Base-by-base conservation (phyloP, 2,888 invertebrate species). In the Plebejus argus region DNA sequence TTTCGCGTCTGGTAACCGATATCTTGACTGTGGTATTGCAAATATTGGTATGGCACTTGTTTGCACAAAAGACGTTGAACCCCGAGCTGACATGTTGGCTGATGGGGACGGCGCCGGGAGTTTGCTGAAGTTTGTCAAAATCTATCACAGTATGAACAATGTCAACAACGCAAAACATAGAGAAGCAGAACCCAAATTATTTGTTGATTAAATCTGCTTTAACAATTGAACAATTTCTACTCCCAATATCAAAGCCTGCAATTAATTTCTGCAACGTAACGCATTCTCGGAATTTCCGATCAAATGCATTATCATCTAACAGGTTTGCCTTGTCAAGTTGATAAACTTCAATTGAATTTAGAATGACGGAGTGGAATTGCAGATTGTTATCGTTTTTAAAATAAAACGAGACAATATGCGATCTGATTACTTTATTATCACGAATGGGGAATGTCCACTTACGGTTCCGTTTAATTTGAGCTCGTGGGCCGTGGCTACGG, bases 401-500 rank as follows among this genome's bases (percentile, higher is more conserved):
- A 28, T 33, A 66, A 66, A 66, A 18, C 2, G 5, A 66, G 66
- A 66, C 28, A 33, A 33, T 66, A 66, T 66, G 66, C 33, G 28
- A 66, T 66, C 15, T 5, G 66, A 66, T 66, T 66, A 15, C 12
- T 28, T 1, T 66, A 66, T 61, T 61, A 61, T 61, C 20, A 61
- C 61, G 23, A 23, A 20, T 61, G 20, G 12, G 23, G 23, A 23
- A 61, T 61, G 61, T 61, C 18, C 53, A 45, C 10, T 39, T 10
- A 39, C 45, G 10, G 53, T 5, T 18, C 15, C 4, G 12, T 23
- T 10, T 23, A 10, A 23, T 66, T 12, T 1, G 12, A 28, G 7
- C 45, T 76, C 76, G 76, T 66, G 76, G 7, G 28, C 66, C 76
- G 76, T 66, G 76, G 66, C 15, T 76, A 1, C 1, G 10, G 76